A percentile compares a stretch with the other conserved stretches of the same genome.
Evolutionary conservation across 2,113 vertebrate species (phyloP).

Genomic region (Phylloscopus trochilus): DNA sequence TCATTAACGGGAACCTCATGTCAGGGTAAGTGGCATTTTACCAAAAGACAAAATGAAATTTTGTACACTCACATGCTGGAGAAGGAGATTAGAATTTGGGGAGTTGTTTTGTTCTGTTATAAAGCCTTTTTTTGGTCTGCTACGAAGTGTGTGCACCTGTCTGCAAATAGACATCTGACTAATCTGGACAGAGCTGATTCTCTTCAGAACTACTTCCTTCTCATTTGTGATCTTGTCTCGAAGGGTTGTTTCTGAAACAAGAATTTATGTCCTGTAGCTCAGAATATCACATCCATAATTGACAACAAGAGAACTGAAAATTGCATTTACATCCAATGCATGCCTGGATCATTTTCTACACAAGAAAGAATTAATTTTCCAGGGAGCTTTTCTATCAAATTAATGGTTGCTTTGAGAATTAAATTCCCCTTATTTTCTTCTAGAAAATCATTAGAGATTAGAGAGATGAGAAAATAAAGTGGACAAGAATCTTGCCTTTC

Average conservation of each 20-base stretch:
- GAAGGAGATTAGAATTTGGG: neutral
- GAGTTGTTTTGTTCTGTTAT: neutral
- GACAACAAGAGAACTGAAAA: slow-evolving; percentile 9
- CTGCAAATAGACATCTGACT: neutral
- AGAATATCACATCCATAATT: neutral
- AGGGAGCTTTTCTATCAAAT: slow-evolving; percentile 7
- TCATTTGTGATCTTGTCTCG: neutral
- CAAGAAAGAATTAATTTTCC: slow-evolving; percentile 45
- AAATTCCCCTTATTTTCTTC: neutral
- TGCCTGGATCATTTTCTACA: neutral
- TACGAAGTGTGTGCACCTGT: neutral
- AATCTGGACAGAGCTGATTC: neutral
- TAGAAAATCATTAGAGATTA: slow-evolving; percentile 8
- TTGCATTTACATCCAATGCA: neutral
- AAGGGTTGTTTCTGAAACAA: neutral
- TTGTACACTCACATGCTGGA: neutral
- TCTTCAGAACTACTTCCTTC: neutral
- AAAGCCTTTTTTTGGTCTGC: neutral
- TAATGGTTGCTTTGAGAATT: slow-evolving; percentile 33
- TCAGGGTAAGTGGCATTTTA: neutral
- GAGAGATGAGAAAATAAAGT: neutral
- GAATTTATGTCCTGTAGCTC: neutral
- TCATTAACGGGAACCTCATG: neutral
- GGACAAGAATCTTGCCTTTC: neutral
- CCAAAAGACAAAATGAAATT: neutral